Conservation (phyloP, 2,797 vertebrate species). For the Pogoniulus pusillus region DNA sequence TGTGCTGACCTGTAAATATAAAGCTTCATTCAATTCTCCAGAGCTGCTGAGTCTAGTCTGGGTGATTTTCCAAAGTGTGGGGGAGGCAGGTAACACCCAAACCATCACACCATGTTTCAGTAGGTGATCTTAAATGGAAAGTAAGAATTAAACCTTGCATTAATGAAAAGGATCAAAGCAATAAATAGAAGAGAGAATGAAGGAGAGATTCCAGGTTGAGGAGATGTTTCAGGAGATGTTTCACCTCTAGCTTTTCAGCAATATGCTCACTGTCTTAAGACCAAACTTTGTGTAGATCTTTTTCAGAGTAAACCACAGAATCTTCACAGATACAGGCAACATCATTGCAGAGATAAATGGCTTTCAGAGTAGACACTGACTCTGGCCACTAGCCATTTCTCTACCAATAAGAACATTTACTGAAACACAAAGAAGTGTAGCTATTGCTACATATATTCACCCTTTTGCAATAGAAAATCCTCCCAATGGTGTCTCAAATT, state of each 20-base stretch:
- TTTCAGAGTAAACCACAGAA: background rate
- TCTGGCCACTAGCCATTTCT: background rate
- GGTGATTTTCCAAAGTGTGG: too few relatives aligned
- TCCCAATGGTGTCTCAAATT: background rate
- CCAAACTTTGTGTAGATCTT: background rate
- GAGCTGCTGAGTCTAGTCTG: too few relatives aligned
- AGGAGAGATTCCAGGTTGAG: constrained; percentile 1
- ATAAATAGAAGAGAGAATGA: background rate
- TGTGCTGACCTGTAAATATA: too few relatives aligned
- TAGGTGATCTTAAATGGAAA: background rate
- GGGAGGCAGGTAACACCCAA: too few relatives aligned
- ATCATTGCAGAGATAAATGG: background rate
- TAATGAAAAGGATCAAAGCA: constrained; percentile 30
- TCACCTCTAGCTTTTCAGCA: constrained; percentile 9
- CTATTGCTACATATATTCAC: background rate
- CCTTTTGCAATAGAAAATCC: background rate
- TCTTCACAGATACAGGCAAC: background rate
- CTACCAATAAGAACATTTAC: background rate
- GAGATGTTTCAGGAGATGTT: constrained; percentile 15
- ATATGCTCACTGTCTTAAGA: background rate
- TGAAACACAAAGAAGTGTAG: background rate
- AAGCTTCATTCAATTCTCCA: too few relatives aligned
- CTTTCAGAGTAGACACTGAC: background rate
- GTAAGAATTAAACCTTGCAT: background rate
- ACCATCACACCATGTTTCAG: too few relatives aligned